These are phyloP conservation scores for Gobius niger DNA, from an alignment of 2,113 vertebrate genomes.

Conservation along the genomic window DNA sequence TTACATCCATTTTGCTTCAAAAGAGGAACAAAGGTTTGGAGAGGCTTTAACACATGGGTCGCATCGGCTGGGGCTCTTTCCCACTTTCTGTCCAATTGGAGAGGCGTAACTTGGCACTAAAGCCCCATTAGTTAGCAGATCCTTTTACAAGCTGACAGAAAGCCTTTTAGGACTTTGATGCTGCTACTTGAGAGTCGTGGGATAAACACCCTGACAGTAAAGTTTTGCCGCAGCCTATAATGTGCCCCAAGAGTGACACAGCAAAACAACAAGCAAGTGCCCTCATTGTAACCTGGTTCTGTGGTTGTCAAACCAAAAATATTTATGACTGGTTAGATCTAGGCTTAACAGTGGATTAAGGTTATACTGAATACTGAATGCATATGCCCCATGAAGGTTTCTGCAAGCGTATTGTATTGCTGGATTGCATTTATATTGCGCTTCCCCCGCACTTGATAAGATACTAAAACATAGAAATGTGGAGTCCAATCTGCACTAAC, in stretches of 20 bases:
- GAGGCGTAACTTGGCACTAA: not conserved
- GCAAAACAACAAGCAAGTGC: not conserved
- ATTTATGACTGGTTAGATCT: too few relatives aligned
- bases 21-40: not conserved
- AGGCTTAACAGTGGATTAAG: too few relatives aligned
- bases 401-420: too few relatives aligned
- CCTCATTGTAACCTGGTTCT: not conserved
- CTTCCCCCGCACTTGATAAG: too few relatives aligned
- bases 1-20: not conserved
- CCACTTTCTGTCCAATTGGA: not conserved
- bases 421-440: too few relatives aligned
- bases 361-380: too few relatives aligned
- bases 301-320: too few relatives aligned
- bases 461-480: too few relatives aligned
- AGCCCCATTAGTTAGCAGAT: not conserved
- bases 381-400: not conserved
- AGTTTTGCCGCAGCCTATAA: not conserved
- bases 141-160: not conserved
- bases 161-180: not conserved
- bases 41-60: not conserved
- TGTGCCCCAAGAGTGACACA: not conserved
- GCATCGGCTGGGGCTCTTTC: not conserved
- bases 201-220: not conserved
- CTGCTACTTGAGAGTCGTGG: not conserved
- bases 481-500: too few relatives aligned